These are phyloP conservation scores for Lagorchestes hirsutus DNA, from an alignment of 2,797 vertebrate genomes.

Conservation along the genomic window DNA sequence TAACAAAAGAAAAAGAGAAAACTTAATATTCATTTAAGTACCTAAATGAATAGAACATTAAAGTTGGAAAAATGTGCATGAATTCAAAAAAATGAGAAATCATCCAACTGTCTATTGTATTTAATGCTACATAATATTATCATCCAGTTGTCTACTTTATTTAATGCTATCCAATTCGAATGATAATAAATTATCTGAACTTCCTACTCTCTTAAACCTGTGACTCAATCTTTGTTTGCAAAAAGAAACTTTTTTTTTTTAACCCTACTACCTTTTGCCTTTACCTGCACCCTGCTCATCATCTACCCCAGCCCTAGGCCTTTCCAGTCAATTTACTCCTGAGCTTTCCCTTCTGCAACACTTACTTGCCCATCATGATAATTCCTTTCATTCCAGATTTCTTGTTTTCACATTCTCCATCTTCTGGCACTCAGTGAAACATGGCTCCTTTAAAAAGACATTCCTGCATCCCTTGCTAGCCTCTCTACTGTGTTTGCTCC, in stretches of 20 bases:
- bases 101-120: no score
- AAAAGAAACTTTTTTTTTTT: no score
- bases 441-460: background rate
- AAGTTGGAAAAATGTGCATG: background rate
- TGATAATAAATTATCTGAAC: no score
- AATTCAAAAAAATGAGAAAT: background rate
- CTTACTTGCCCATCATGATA: no score
- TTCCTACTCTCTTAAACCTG: no score
- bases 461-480: background rate
- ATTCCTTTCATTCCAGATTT: background rate
- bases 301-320: no score
- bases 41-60: background rate
- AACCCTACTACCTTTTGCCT: no score
- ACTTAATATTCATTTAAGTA: conserved; percentile 1
- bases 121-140: no score
- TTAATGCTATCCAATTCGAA: no score
- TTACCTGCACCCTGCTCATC: no score
- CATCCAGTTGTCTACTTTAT: no score
- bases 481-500: background rate
- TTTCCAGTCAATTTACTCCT: background rate
- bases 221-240: no score
- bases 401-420: background rate
- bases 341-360: background rate
- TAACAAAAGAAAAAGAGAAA: conserved; percentile 18
- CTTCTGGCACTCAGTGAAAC: background rate